Evolutionary conservation across 2,797 vertebrate genomes (phyloP), one percentile per base, ranked within the genome.

Genomic region (Micropoecilia bifurca): DNA sequence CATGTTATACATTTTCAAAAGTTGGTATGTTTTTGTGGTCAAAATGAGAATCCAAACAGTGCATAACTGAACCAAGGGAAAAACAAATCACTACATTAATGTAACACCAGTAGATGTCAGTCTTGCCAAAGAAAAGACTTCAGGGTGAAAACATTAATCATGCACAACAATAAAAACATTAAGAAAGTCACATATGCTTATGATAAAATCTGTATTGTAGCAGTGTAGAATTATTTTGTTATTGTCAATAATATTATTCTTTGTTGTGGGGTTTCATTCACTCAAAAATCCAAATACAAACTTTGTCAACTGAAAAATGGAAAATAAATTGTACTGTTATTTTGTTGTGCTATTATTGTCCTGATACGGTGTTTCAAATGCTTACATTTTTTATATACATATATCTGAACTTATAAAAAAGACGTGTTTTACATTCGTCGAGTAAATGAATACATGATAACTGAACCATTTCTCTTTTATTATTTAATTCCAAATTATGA

Each of bases 101-200:
- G 59, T 79, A 16, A 14, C 55, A 85, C 88, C 89, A 90, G 75
- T 41, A 90, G 91, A 86, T 90, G 91, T 89, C 89, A 91, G 84
- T 36, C 73, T 86, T 85, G 46, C 20, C 59, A 80, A 77, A 82
- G 59, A 8, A 79, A 83, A 22, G 25, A 10, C 25, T 55, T 55
- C 9, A 55, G 22, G 8, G 1, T 55, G 8, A 55, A 55, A n/a
- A 55, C 8, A n/a, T 22, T 22, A 3, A 68, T 69, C 71, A 46
- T 74, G n/a, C 20, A 78, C 63, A 71, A 47, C 75, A 77, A 66
- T 39, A 1, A 41, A 68, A 22, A 39, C 36, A 41, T 41, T 41
- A 41, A 41, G 22, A 25, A 3, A 0, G 4, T 36, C 4, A 68
- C 25, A 41, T 41, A 25, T 22, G 25, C 39, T 41, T 41, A 4